Evolutionary conservation across 1,140 invertebrate genomes (phyloP), one percentile per base, ranked within the genome.

Genomic region (Trypoxylus dichotomus): DNA sequence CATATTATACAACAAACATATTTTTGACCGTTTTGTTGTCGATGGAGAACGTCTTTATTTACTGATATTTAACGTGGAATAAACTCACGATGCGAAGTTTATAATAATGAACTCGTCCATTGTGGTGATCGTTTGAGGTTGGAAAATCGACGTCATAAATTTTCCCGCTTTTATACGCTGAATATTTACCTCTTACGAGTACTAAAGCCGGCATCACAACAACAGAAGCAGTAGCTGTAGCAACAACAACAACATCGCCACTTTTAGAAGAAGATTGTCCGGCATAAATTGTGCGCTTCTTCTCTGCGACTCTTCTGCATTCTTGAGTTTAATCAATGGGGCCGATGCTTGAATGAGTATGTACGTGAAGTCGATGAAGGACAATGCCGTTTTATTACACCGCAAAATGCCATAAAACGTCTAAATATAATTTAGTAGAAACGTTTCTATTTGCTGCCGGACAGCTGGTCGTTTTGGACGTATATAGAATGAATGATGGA

Each of bases 101-200:
- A 27, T 24, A 63, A 63, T 63, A 63, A 63, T 63, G 60, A 63
- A 63, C 60, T 63, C 60, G 21, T 21, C 25, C 60, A 63, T 63
- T 63, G 60, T 63, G 60, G 60, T 63, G 60, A 63, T 63, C 60
- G 60, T 63, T 63, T 63, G 60, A 63, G 60, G 60, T 63, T 63
- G 24, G 60, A 27, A 63, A 25, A 63, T 63, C 21, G 60, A 63
- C n/a, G 21, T 63, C 60, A 27, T 63, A 63, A 63, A 63, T 63
- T 63, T 63, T 63, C 60, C 24, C 60, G 60, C 60, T 27, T 63
- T 63, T 63, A 63, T 63, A 63, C 60, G 21, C 60, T 63, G 21
- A 63, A 63, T 11, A 63, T 63, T 15, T 37, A 37, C 32, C 32
- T 37, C 32, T 5, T 37, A 19, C 25, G 60, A 2, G 10, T 63